Evolutionary conservation across 2,113 vertebrate species (phyloP).

Genomic region (Tympanuchus pallidicinctus): DNA sequence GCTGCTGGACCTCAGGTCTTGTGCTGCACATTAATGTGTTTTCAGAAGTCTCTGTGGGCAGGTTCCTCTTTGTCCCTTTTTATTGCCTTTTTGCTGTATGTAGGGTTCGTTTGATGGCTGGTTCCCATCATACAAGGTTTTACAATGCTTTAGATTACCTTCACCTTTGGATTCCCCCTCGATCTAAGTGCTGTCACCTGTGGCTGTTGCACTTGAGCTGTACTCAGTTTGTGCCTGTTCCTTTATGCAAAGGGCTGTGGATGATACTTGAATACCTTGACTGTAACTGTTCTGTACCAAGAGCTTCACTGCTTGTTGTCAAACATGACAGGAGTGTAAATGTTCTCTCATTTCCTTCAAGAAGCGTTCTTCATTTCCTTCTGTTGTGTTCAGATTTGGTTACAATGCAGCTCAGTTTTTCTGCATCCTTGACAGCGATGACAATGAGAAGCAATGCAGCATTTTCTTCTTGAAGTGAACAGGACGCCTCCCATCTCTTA

Average conservation of each 20-base stretch:
- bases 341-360: neutral
- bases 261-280: neutral
- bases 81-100: neutral
- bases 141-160: rapidly evolving
- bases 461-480: rapidly evolving
- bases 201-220: neutral
- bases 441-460: neutral
- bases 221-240: rapidly evolving
- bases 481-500: rapidly evolving
- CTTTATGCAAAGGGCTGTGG: neutral
- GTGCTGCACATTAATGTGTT: neutral
- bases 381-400: neutral
- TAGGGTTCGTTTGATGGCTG: neutral
- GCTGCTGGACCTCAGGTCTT: neutral
- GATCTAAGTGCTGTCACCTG: neutral
- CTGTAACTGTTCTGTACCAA: neutral
- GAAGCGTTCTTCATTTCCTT: neutral
- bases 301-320: neutral
- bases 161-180: neutral
- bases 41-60: neutral
- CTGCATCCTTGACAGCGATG: neutral
- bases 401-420: neutral
- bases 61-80: neutral
- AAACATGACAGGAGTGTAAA: rapidly evolving
- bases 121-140: neutral